phyloP scores from a whole-genome alignment of 1,140 invertebrate species.

The Caenorhabditis latens region DNA sequence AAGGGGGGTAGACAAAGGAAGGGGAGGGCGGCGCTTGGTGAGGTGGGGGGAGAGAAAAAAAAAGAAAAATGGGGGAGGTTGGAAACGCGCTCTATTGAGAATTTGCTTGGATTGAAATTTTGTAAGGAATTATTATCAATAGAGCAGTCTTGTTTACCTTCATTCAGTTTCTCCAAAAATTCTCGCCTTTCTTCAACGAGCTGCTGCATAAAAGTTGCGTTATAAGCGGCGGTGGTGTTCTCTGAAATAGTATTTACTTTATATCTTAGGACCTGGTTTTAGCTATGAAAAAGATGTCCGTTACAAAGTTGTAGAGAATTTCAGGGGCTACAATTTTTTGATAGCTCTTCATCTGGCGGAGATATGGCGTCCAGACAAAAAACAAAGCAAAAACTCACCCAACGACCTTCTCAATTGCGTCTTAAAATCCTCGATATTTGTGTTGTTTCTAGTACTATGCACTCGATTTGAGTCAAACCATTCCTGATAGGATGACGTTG shows the following conservation, averaged over 20 bases:
- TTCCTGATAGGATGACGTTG: slow-evolving; percentile 36
- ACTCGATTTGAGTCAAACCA: slow-evolving; percentile 45
- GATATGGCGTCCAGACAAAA: no score
- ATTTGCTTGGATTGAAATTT: no score
- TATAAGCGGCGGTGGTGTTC: slow-evolving; percentile 13
- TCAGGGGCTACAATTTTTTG: background rate
- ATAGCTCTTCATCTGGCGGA: background rate
- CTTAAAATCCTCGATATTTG: background rate
- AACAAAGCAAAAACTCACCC: background rate
- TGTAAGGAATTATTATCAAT: background rate
- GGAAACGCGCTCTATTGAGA: background rate
- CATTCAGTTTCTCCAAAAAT: slow-evolving; percentile 39
- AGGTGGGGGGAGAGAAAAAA: background rate
- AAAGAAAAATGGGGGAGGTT: background rate
- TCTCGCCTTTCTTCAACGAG: background rate
- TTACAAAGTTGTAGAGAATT: no score
- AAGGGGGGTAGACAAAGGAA: background rate
- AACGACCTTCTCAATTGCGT: slow-evolving; percentile 12
- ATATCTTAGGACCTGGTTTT: no score
- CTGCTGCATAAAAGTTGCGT: slow-evolving; percentile 19
- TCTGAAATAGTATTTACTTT: background rate
- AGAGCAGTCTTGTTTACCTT: background rate
- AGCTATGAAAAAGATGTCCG: no score
- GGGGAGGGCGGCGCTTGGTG: background rate
- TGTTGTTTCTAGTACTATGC: slow-evolving; percentile 49